These are phyloP conservation scores for Urocolius indicus DNA, from an alignment of 2,113 vertebrate genomes.

Conservation along the genomic window DNA sequence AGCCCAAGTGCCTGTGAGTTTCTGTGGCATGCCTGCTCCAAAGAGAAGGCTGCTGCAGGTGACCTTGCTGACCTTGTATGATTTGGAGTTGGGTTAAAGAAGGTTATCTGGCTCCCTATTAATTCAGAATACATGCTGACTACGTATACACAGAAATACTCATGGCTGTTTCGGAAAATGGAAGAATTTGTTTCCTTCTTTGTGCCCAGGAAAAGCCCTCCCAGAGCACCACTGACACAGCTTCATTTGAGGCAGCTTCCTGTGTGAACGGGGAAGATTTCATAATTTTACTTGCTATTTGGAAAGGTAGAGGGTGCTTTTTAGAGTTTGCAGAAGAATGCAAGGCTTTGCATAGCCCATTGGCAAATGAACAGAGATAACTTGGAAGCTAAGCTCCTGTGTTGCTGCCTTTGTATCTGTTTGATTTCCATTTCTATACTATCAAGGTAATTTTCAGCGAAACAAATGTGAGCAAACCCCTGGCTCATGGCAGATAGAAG, in stretches of 20 bases:
- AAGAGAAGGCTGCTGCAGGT: background rate
- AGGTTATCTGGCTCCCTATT: background rate
- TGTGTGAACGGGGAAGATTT: background rate
- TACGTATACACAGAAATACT: background rate
- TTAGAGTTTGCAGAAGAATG: background rate
- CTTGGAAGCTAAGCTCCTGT: background rate
- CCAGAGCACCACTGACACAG: background rate
- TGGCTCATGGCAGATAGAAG: background rate
- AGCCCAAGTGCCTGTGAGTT: background rate
- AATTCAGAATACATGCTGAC: background rate
- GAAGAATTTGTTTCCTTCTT: background rate
- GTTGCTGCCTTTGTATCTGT: background rate
- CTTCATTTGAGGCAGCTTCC: background rate
- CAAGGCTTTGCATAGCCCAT: rapidly evolving
- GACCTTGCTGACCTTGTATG: background rate
- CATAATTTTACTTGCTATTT: background rate
- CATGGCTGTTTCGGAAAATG: background rate
- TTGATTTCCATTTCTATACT: background rate
- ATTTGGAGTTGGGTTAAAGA: background rate
- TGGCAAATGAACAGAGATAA: background rate
- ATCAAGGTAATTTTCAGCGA: background rate
- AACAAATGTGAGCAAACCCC: background rate
- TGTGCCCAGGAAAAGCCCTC: background rate
- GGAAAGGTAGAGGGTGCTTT: background rate
- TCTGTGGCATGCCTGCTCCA: background rate